Base-by-base conservation (phyloP, 2,797 vertebrate genomes). In the Sarcoramphus papa region DNA sequence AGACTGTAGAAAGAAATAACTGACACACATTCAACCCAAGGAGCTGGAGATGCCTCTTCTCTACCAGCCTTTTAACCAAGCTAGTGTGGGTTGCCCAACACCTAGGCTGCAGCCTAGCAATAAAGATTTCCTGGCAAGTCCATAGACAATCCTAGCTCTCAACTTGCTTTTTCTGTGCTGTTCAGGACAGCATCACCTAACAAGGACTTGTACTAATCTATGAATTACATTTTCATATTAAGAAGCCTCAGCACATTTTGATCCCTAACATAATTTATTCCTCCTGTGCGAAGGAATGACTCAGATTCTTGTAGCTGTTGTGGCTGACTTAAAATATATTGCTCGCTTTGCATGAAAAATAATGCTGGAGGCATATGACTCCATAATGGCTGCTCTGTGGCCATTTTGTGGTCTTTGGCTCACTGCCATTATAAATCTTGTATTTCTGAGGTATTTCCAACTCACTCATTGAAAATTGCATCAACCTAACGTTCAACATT, bases 1-100 rank as follows among this genome's bases (percentile, higher is more conserved):
- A 65, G 31, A 18, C 14, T 47, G 28, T 18, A 73, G 62, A 67
- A 78, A 53, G 41, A 64, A 51, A 17, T 37, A 43, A 47, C 5
- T 57, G 76, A 10, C 47, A 50, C 14, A 56, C 3, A 1, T 57
- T 43, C 56, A 77, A 2, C 12, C 6, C 0, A 0, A 65, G 62
- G 54, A 62, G 19, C 28, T 76, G 30, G 28, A 70, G 54, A 51
- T 25, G 17, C 10, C 37, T 70, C 12, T 43, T 76, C 79, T 69
- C 68, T 47, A 59, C 10, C 57, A 75, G 30, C 7, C 51, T 93
- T 90, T 74, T 67, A 37, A 63, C 18, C 37, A 57, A 41, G 30
- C 19, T 10, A 3, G 2, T 23, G 5, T 51, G 72, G 6, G 10
- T 47, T 85, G 23, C 31, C 62, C 0, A 1, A 43, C 40, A 59